Percentiles rank a stretch among this genome's conserved stretches.
Conservation (phyloP, 2,797 vertebrate genomes). For the Pteronotus mesoamericanus region DNA sequence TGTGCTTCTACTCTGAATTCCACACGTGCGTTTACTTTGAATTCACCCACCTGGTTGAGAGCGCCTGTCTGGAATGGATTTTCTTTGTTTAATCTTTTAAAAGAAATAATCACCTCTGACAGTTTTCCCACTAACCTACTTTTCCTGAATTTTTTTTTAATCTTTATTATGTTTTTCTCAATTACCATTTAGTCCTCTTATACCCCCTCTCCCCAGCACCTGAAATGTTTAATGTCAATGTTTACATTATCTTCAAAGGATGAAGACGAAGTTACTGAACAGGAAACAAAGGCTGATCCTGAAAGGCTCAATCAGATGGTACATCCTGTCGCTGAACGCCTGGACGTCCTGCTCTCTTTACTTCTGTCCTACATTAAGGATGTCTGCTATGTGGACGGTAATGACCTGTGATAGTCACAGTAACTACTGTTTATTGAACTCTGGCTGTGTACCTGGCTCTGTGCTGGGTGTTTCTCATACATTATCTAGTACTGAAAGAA, state of each 20-base stretch:
- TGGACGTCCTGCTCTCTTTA: constrained; percentile 90
- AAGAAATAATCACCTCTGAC: background rate
- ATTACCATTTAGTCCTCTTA: too few relatives aligned
- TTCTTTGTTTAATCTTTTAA: background rate
- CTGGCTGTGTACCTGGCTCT: background rate
- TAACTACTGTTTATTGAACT: background rate
- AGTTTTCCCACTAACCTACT: background rate
- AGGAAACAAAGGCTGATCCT: constrained; percentile 29
- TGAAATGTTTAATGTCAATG: background rate
- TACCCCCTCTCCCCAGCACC: too few relatives aligned
- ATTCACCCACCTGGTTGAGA: background rate
- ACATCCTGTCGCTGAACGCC: constrained; percentile 90
- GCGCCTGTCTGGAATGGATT: background rate
- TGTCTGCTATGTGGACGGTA: constrained; percentile 87
- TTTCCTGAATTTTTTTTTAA: too few relatives aligned
- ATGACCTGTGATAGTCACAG: background rate
- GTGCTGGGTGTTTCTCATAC: background rate
- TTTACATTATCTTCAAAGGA: constrained; percentile 82
- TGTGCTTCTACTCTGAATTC: background rate
- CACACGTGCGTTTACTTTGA: background rate
- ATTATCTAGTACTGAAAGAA: background rate
- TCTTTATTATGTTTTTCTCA: too few relatives aligned
- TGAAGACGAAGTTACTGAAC: constrained; percentile 86
- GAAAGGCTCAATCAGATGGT: constrained; percentile 78
- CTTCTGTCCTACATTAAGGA: constrained; percentile 92